Percentiles rank a stretch among this genome's conserved stretches.
Evolutionary conservation across 2,888 invertebrate genomes (phyloP).

Genomic region (Mesoligia furuncula): DNA sequence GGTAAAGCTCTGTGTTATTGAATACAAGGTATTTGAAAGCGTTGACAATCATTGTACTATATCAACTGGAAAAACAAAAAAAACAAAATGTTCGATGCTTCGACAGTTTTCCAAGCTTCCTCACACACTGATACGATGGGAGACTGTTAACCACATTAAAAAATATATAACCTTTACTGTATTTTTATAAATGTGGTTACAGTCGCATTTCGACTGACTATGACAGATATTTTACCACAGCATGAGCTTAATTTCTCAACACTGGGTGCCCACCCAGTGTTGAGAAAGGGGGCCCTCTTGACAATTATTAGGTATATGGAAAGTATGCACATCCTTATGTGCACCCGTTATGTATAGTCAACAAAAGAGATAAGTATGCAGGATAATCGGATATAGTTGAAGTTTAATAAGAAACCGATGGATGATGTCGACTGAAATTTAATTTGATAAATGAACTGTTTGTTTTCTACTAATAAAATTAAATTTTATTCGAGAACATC

Average conservation of each 20-base stretch:
- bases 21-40: conserved; percentile 25
- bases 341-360: not conserved
- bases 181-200: too few species aligned
- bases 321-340: not conserved
- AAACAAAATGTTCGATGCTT: not conserved
- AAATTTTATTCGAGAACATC: too few species aligned
- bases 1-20: conserved; percentile 19
- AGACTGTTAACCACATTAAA: not conserved
- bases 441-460: too few species aligned
- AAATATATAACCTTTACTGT: not conserved
- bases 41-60: not conserved
- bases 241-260: not conserved
- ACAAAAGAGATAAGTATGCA: too few species aligned
- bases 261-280: not conserved
- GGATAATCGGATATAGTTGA: too few species aligned
- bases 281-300: too few species aligned
- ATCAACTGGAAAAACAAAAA: not conserved
- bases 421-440: too few species aligned
- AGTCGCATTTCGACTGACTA: not conserved
- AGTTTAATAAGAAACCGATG: too few species aligned
- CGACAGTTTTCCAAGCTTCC: not conserved
- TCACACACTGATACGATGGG: not conserved
- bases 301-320: not conserved
- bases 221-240: not conserved
- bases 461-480: too few species aligned